These are phyloP conservation scores for Atta texana DNA, from an alignment of 1,140 invertebrate genomes.

Conservation along the genomic window DNA sequence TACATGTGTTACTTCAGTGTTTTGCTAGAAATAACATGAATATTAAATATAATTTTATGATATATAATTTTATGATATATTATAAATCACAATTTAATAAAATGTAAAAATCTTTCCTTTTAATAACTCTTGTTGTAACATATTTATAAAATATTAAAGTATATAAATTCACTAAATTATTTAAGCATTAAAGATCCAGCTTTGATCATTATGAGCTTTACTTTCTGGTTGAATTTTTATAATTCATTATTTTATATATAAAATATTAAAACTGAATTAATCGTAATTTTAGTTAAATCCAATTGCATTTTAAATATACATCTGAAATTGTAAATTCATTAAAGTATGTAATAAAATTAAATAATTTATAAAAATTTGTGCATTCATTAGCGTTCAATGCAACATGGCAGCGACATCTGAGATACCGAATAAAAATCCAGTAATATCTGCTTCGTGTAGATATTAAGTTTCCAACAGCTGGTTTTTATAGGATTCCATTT, in stretches of 20 bases:
- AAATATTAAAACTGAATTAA: constrained; percentile 3
- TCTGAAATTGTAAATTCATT: neutral
- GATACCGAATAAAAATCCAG: neutral
- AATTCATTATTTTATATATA: neutral
- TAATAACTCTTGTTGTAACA: neutral
- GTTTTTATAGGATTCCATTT: neutral
- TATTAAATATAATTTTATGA: neutral
- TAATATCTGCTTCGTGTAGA: neutral
- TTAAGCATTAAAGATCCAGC: too few relatives aligned
- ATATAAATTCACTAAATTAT: too few relatives aligned
- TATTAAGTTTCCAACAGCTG: constrained; percentile 34
- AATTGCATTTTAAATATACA: neutral
- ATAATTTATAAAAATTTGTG: constrained; percentile 31
- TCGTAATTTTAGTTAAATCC: neutral
- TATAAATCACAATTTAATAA: neutral
- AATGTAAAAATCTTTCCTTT: neutral
- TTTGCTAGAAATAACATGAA: neutral
- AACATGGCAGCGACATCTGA: constrained; percentile 51
- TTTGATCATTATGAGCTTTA: too few relatives aligned
- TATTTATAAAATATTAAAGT: neutral
- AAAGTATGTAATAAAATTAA: neutral
- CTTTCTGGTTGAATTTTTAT: too few relatives aligned
- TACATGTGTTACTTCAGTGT: neutral
- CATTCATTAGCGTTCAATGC: neutral
- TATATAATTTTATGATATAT: neutral